Conservation (phyloP, 2,888 invertebrate species). For the Lycophotia porphyrea region DNA sequence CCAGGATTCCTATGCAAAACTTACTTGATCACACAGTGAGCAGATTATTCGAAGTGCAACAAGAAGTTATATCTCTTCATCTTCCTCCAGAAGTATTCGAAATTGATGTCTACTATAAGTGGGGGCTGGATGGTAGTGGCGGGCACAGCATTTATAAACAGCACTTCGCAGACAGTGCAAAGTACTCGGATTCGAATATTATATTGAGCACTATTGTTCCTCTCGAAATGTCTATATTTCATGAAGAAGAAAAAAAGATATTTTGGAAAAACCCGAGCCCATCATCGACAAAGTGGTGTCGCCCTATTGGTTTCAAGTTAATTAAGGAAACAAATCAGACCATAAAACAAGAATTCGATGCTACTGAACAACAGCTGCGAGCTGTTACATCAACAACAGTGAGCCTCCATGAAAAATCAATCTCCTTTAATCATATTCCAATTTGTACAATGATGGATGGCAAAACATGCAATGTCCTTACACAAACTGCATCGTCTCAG, state of each 20-base stretch:
- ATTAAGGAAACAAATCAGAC: conserved; percentile 22
- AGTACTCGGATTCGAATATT: conserved; percentile 20
- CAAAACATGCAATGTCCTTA: conserved; percentile 44
- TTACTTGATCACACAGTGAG: conserved; percentile 21
- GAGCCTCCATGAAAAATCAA: conserved; percentile 5
- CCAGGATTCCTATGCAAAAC: conserved; percentile 8
- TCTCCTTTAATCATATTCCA: conserved; percentile 4
- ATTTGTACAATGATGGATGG: conserved; percentile 48
- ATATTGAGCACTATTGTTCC: conserved; percentile 21
- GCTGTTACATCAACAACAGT: conserved; percentile 9
- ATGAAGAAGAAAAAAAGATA: neutral
- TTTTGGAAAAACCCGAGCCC: conserved; percentile 22
- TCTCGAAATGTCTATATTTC: conserved; percentile 5
- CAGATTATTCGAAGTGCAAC: conserved; percentile 10
- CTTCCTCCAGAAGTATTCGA: conserved; percentile 3
- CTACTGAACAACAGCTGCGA: conserved; percentile 16
- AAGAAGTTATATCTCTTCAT: conserved; percentile 15
- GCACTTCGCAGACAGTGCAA: conserved; percentile 17
- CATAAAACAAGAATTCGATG: conserved; percentile 18
- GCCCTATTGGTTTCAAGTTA: conserved; percentile 19
- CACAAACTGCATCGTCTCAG: conserved; percentile 45
- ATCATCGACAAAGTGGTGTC: conserved; percentile 10
- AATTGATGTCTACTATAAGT: conserved; percentile 26
- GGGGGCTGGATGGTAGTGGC: conserved; percentile 35
- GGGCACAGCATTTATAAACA: conserved; percentile 36